Base-by-base conservation (phyloP, 2,797 vertebrate species). In the Lemur catta region DNA sequence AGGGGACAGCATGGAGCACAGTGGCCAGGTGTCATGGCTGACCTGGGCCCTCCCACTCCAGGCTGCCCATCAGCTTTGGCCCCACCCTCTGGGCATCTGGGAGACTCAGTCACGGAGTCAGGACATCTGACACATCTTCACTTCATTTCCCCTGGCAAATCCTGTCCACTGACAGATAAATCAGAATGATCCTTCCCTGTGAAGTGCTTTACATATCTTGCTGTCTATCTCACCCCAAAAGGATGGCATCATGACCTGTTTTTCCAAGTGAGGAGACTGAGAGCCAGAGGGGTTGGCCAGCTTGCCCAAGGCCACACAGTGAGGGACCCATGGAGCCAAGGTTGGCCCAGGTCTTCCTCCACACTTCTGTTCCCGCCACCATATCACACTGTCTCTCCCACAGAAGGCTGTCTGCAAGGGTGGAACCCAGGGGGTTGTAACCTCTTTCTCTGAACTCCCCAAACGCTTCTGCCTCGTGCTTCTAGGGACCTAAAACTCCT, bases 261-360 rank as follows among this genome's bases (percentile, higher is more conserved):
- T 41, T 69, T 94, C 52, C 82, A 78, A n/a, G 84, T 28, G 24
- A 90, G 52, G 52, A 91, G 59, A 76, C 28, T 7, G 30, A 59
- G 67, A 52, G 63, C 89, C 67, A 48, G 80, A 91, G 78, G 93
- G 52, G 81, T 79, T 38, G 26, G 59, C 78, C 38, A 28, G 7
- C 30, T 84, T 61, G 20, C 72, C 52, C 28, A 17, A n/a, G 28
- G 26, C 30, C 30, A 35, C 20, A 43, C 9, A 7, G 22, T 28
- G 48, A 67, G 22, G 15, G 26, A 15, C 28, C 20, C 24, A 30
- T 11, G 20, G 61, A 79, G 87, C 48, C 18, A 17, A 72, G 57
- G 17, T 7, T 65, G 59, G 88, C 43, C 24, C 35, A 48, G 43
- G 24, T 43, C 35, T 22, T 72, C 7, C 28, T 69, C 43, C 33